Percentiles rank a stretch among this genome's conserved stretches.
phyloP scores from a whole-genome alignment of 2,113 vertebrate genomes.

The Circaetus cinerascens region DNA sequence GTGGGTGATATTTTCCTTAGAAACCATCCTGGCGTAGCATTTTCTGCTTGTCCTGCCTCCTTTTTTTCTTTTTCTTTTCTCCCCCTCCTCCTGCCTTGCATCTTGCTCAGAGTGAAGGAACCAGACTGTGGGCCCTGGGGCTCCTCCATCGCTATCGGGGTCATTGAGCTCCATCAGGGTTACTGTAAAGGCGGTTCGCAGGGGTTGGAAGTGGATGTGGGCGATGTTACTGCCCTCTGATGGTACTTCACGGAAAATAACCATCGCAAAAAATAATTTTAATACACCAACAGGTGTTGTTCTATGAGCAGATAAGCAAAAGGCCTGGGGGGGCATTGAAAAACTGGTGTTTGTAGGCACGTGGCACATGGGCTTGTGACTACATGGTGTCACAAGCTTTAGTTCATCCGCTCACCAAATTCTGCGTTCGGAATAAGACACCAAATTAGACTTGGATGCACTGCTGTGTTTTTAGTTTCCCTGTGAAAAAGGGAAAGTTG shows the following conservation, averaged over 20 bases:
- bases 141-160: accelerated
- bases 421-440: accelerated
- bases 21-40: not conserved
- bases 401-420: not conserved
- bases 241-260: not conserved
- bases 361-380: not conserved
- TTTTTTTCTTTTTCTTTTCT: not conserved
- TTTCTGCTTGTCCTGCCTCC: not conserved
- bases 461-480: not conserved
- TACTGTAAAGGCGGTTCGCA: not conserved
- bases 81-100: accelerated
- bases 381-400: not conserved
- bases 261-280: not conserved
- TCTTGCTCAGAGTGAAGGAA: not conserved
- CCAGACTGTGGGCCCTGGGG: accelerated
- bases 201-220: not conserved
- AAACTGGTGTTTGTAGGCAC: not conserved
- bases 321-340: not conserved
- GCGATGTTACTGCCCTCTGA: not conserved
- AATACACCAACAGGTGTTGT: not conserved
- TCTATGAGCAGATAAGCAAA: not conserved
- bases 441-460: not conserved
- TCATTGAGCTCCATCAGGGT: accelerated
- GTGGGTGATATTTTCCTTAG: not conserved
- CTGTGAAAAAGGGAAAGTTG: not conserved